Evolutionary conservation across 1,140 invertebrate species (phyloP), one percentile per base, ranked within the genome.

Genomic region (Ceratina calcarata): DNA sequence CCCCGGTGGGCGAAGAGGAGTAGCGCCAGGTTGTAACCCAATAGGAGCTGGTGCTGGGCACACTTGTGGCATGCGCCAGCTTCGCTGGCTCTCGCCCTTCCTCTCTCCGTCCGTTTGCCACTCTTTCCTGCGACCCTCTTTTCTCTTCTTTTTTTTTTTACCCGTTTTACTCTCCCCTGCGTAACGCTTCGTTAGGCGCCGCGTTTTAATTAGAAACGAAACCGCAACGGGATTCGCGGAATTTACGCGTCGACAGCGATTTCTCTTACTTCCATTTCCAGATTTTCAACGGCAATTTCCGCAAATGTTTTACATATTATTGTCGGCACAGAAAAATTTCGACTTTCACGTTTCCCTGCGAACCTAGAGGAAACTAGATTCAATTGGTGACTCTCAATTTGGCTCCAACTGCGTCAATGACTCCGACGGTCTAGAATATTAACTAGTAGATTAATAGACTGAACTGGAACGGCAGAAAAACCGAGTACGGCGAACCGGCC

Each of bases 41-140:
- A 92, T 90, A 90, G 86, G 81, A 86, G 87, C 78, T 81, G 51
- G 76, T 84, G 87, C 78, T 79, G 85, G 86, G 86, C 89, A 90
- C 91, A 91, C 89, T 92, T 91, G 89, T 89, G 89, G 91, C 90
- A 91, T 91, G 90, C 89, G 88, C 89, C 87, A 88, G 82, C 86
- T 84, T 86, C 82, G 62, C 53, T 61, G 8, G 32, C 49, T 18
- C 37, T 51, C 57, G 61, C n/a, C n/a, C 75, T 45, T 20, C n/a
- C 61, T 76, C 24, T 45, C 37, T 45, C 37, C 37, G 37, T 45
- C 37, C 37, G 37, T 45, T 45, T 45, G 37, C 37, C 37, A 45
- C 37, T 45, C 37, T 45, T 45, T 62, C 51, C n/a, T n/a, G 45
- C 32, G 12, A 18, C 27, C 69, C 78, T 45, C 68, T 55, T n/a